Evolutionary conservation across 2,113 vertebrate species (phyloP).

Genomic region (Salvator merianae): DNA sequence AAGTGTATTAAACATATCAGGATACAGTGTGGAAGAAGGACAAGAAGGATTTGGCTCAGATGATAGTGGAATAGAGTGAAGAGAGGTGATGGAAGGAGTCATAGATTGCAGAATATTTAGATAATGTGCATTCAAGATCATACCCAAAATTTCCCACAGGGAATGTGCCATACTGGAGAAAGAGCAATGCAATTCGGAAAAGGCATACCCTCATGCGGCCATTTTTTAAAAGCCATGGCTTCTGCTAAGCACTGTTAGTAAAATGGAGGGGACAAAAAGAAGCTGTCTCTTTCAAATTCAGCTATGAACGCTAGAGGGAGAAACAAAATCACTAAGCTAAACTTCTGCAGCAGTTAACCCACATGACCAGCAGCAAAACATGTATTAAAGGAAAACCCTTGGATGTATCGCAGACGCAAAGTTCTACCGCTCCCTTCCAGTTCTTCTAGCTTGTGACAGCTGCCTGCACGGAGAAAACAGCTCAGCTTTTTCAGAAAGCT

Average conservation of each 20-base stretch:
- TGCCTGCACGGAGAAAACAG: neutral
- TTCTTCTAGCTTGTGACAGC: neutral
- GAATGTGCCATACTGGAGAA: neutral
- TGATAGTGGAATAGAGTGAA: neutral
- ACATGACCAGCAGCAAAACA: neutral
- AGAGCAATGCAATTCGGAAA: neutral
- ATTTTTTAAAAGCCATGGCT: neutral
- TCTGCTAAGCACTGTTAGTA: neutral
- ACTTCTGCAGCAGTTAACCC: too few relatives aligned
- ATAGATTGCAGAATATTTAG: neutral
- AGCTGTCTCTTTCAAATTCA: neutral
- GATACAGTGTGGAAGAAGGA: neutral
- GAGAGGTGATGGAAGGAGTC: neutral
- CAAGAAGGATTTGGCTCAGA: neutral
- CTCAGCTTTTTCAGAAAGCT: neutral
- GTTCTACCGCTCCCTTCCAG: neutral
- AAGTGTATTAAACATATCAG: neutral
- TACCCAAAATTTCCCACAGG: too few relatives aligned
- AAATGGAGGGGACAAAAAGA: constrained; percentile 6
- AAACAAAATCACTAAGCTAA: neutral
- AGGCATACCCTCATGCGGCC: neutral
- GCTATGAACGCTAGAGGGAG: neutral
- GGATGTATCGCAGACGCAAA: neutral
- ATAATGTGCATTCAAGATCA: neutral
- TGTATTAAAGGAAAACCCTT: neutral